Base-by-base conservation (phyloP, 2,888 invertebrate genomes). In the Zeuzera pyrina region DNA sequence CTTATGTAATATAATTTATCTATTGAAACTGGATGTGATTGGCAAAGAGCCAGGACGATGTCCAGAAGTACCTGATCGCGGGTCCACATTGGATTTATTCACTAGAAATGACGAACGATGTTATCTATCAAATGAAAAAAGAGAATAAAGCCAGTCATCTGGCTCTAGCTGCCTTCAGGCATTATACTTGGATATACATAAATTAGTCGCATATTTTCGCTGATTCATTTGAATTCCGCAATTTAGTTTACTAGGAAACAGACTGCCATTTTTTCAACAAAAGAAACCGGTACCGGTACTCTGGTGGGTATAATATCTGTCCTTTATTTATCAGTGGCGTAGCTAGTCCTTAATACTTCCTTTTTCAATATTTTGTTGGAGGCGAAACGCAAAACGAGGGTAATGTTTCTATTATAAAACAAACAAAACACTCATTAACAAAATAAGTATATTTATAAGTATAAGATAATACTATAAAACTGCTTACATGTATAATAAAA, bases 81-180 rank as follows among this genome's bases (percentile, higher is more conserved):
- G 31, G 29, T 23, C 31, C 22, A n/a, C 22, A 32, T 38, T 21
- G 8, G 25, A 12, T 25, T 44, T 43, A 40, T 58, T 47, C 46
- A 55, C 48, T 49, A 43, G 46, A 47, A 50, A 42, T 61, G 56
- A 58, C 51, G 46, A 36, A 59, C 46, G 56, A 55, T 52, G 46
- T 45, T 53, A 47, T 49, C 46, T 47, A 35, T 19, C 5, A 19
- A 19, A 19, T 7, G 48, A 47, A 46, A 40, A 45, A 38, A 35
- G 36, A 39, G 42, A 52, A 53, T 52, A 39, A 42, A 45, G 45
- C 35, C 34, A 31, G 50, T 57, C 57, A 56, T 39, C 36, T 38
- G 39, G 42, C 14, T 10, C 19, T 30, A 29, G 30, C 29, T 34
- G 26, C 23, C 35, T n/a, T n/a, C n/a, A n/a, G n/a, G n/a, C 32